Evolutionary conservation across 2,888 invertebrate species (phyloP), one percentile per base, ranked within the genome.

Genomic region (Crioceris asparagi): DNA sequence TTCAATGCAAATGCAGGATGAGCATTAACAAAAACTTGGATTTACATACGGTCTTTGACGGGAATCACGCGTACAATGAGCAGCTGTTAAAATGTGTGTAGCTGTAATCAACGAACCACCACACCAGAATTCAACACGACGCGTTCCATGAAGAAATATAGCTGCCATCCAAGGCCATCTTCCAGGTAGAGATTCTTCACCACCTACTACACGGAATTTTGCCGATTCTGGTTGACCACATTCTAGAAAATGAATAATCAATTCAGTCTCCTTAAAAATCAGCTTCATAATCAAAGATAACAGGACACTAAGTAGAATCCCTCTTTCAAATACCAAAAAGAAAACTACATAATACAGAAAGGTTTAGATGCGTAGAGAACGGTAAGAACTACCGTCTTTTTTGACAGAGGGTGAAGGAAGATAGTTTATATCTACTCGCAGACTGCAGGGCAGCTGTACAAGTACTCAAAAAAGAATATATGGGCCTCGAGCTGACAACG

Each of bases 161-260:
- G 92, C 92, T 0, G 87, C 93, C 83, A 94, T 85, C 93, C 93
- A 94, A 0, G 94, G 93, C 88, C 91, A 91, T 35, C 86, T 77
- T 0, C 92, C 92, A 0, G 86, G 79, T 16, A 80, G 69, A 0
- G 90, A 74, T 58, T 83, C 81, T 36, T 83, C 79, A 3, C 94
- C 94, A 0, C 94, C 94, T 1, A 94, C 93, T 29, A 94, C 87
- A 3, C 93, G 76, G 45, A 84, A 88, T 29, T 82, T 80, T 35
- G 82, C 86, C 53, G 79, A 78, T 66, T 83, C 86, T 45, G 82
- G 77, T 47, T 85, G 79, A 0, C 87, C 87, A 54, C 87, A 88
- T 47, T 86, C 85, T 81, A 60, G 7, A 32, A 36, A 26, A 18
- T 18, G 8, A 18, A 25, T 11, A 7, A 3, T 5, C 15, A 6